These are phyloP conservation scores for Nannoperca obscura DNA, from an alignment of 2,797 vertebrate genomes.

Conservation along the genomic window DNA sequence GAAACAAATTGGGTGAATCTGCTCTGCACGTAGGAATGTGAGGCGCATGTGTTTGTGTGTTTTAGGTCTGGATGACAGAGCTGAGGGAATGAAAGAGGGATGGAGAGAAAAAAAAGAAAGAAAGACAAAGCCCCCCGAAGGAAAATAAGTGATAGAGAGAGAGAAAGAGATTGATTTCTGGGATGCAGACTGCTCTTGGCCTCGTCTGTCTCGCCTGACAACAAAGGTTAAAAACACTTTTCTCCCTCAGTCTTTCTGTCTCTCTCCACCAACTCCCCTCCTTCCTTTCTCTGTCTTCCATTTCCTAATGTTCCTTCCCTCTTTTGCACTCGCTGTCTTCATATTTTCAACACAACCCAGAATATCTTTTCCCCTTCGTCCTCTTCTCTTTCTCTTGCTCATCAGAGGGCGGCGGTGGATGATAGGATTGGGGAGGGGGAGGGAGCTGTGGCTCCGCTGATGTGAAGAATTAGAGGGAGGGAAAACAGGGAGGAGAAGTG, in stretches of 20 bases:
- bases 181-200: slow-evolving; percentile 40
- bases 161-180: slow-evolving; percentile 42
- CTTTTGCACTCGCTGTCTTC: slow-evolving; percentile 12
- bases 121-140: slow-evolving; percentile 14
- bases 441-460: slow-evolving; percentile 53
- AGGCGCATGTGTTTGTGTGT: slow-evolving; percentile 81
- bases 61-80: slow-evolving; percentile 80
- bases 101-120: slow-evolving; percentile 41
- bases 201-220: slow-evolving; percentile 46
- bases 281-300: slow-evolving; percentile 33
- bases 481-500: slow-evolving; percentile 44
- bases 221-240: slow-evolving; percentile 47
- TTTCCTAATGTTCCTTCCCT: slow-evolving; percentile 24
- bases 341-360: slow-evolving; percentile 8
- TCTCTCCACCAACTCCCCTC: slow-evolving; percentile 10
- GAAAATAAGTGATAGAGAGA: slow-evolving; percentile 7
- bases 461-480: slow-evolving; percentile 58
- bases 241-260: slow-evolving; percentile 28
- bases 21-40: slow-evolving; percentile 84
- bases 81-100: slow-evolving; percentile 64
- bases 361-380: slow-evolving; percentile 12
- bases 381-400: slow-evolving; percentile 4
- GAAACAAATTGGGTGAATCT: slow-evolving; percentile 88
- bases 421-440: slow-evolving; percentile 32
- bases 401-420: slow-evolving; percentile 43